These are phyloP conservation scores for Mus spretus DNA, from an alignment of 2,797 vertebrate species.

Conservation along the genomic window DNA sequence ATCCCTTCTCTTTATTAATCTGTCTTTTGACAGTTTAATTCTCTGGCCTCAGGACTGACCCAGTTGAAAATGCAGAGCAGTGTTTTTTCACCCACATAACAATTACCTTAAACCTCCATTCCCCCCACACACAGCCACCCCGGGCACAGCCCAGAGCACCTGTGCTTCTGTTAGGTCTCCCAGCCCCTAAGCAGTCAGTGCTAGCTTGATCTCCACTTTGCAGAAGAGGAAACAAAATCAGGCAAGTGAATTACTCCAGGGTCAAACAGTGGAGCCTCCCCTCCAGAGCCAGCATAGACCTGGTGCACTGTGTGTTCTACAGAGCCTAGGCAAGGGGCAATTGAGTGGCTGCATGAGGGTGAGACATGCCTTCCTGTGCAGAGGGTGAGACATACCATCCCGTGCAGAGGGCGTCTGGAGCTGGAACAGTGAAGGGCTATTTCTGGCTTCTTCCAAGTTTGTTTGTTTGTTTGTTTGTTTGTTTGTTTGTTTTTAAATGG, in stretches of 20 bases:
- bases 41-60: not conserved
- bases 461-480: not conserved
- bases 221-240: not conserved
- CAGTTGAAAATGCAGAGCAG: not conserved
- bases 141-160: rapidly evolving
- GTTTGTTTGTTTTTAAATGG: not conserved
- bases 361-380: rapidly evolving
- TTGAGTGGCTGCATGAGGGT: rapidly evolving
- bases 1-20: not conserved
- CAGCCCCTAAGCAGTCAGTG: not conserved
- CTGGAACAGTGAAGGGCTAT: rapidly evolving
- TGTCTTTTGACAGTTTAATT: not conserved
- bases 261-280: not conserved
- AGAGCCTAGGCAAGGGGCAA: not conserved
- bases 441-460: not conserved
- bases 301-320: not conserved
- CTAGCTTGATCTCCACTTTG: not conserved
- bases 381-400: not conserved
- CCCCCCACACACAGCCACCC: too few relatives aligned
- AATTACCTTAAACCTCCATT: not conserved
- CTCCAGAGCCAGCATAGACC: not conserved
- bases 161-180: not conserved
- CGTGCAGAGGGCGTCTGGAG: too few relatives aligned
- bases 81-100: not conserved
- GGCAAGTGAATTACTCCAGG: not conserved